Evolutionary conservation across 2,888 invertebrate genomes (phyloP).

Genomic region (Resseliella maxima): DNA sequence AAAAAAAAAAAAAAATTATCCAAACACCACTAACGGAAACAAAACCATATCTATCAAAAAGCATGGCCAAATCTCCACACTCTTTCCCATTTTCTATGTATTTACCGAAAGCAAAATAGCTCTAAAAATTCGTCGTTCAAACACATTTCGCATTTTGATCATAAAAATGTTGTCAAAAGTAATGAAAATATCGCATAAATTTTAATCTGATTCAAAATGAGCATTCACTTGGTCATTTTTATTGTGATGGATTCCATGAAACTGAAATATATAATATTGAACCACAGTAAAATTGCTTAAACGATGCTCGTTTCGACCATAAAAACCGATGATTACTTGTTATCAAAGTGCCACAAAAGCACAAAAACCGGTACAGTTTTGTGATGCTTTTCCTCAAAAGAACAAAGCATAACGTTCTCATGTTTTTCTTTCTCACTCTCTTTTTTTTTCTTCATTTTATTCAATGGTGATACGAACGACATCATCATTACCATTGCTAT

Average conservation of each 20-base stretch:
- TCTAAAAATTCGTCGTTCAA: background rate
- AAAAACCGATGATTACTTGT: conserved; percentile 39
- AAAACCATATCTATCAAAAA: background rate
- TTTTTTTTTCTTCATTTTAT: background rate
- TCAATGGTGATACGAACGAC: background rate
- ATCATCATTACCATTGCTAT: background rate
- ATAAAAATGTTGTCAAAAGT: conserved; percentile 35
- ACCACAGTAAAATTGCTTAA: conserved; percentile 2
- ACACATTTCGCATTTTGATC: background rate
- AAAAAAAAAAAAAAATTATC: background rate
- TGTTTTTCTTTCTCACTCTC: too few relatives aligned
- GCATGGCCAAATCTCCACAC: too few relatives aligned
- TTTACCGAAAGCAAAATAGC: background rate
- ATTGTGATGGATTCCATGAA: background rate
- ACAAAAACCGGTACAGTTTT: background rate
- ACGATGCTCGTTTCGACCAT: conserved; percentile 5
- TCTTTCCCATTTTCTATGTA: too few relatives aligned
- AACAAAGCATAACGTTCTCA: conserved; percentile 24
- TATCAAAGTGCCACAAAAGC: conserved; percentile 30
- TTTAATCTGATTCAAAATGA: conserved; percentile 19
- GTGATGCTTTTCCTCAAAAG: background rate
- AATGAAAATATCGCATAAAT: conserved; percentile 53
- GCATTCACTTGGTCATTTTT: background rate
- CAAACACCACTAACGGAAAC: background rate
- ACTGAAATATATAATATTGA: background rate